Base-by-base conservation (phyloP, 1,140 invertebrate species). In the Psilanteris sp. region DNA sequence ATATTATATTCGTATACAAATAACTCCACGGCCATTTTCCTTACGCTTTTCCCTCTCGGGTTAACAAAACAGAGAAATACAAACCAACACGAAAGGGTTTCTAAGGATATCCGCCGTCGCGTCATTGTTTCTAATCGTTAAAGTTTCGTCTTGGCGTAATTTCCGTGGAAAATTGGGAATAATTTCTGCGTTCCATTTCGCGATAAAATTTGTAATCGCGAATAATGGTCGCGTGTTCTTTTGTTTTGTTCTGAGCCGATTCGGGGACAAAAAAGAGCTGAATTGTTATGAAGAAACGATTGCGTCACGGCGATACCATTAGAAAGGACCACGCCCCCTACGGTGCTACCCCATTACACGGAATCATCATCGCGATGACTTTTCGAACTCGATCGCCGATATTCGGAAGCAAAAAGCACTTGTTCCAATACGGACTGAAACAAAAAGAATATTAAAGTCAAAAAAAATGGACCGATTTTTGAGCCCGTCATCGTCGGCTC, bases 281-380 rank as follows among this genome's bases (percentile, higher is more conserved):
- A 74, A 72, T 77, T 54, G 75, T 77, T 79, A 71, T 70, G 79
- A 80, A 79, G 80, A 86, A 87, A 85, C 71, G 81, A 86, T 87
- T 85, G 77, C 83, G 84, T 87, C 85, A 86, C 83, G 84, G 85
- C 81, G 82, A 85, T 85, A 81, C 85, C 83, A 86, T 87, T 87
- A 87, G 81, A 72, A 64, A 59, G 74, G 50, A 68, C 81, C 83
- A 80, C 83, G 80, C 82, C 82, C 82, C 82, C 80, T 80, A 82
- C 55, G 77, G 81, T 71, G 81, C 82, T 87, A 86, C 83, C 77
- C 81, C 80, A 85, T 87, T 86, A 86, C 82, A 84, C 84, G 81
- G 79, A 82, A 82, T 85, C 82, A 84, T 83, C 79, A 64, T 79
- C 52, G 46, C 73, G 71, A 82, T 77, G 79, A 85, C 73, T 79